phyloP scores from a whole-genome alignment of 2,113 vertebrate genomes.

The Melanerpes aurifrons region DNA sequence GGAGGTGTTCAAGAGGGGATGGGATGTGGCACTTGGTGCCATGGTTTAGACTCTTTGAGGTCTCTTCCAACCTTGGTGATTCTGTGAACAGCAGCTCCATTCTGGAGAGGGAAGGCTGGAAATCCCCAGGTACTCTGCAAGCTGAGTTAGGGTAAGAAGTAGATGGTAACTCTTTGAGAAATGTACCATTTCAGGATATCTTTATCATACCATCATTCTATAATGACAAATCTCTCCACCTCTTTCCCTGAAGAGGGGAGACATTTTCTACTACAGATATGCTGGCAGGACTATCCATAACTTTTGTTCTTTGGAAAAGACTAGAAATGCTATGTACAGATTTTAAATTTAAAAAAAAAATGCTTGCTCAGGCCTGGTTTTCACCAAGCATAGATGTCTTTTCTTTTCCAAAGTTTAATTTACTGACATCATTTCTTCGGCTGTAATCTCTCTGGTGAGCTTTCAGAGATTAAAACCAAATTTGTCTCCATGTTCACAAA shows the following conservation, averaged over 20 bases:
- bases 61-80: too few relatives aligned
- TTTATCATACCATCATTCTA: not conserved
- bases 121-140: not conserved
- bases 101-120: not conserved
- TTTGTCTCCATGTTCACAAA: not conserved
- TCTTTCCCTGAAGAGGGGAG: not conserved
- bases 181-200: not conserved
- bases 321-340: not conserved
- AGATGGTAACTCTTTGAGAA: conserved; percentile 5
- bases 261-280: not conserved
- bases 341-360: too few relatives aligned
- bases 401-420: not conserved
- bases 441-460: not conserved
- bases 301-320: not conserved
- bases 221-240: not conserved
- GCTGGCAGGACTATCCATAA: not conserved
- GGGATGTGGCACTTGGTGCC: too few relatives aligned
- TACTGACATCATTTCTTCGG: not conserved
- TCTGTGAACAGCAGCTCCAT: not conserved
- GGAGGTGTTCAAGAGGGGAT: too few relatives aligned
- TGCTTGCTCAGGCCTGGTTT: not conserved
- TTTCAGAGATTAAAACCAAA: not conserved
- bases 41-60: too few relatives aligned
- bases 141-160: not conserved
- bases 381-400: not conserved